Percentiles rank a stretch among this genome's conserved stretches.
Conservation (phyloP, 2,113 vertebrate genomes). For the Dicerorhinus sumatrensis region DNA sequence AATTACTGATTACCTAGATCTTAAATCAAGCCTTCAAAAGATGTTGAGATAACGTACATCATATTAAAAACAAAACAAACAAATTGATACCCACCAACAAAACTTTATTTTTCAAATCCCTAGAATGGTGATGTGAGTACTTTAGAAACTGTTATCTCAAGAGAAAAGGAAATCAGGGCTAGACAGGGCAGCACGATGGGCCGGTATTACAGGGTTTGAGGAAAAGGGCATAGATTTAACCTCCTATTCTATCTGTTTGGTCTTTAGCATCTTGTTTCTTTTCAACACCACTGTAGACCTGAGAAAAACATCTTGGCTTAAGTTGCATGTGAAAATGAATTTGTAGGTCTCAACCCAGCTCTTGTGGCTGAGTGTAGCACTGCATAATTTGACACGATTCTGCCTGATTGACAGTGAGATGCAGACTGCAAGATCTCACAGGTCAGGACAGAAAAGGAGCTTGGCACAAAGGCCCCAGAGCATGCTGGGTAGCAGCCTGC, state of each 20-base stretch:
- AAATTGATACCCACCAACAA: constrained; percentile 11
- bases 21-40: constrained; percentile 48
- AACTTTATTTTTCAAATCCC: not conserved
- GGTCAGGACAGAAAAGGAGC: constrained; percentile 57
- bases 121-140: not conserved
- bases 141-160: not conserved
- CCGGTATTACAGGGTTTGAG: not conserved
- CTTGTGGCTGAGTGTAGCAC: constrained; percentile 50
- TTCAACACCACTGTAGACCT: constrained; percentile 42
- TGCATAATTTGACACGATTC: constrained; percentile 66
- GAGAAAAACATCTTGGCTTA: constrained; percentile 71
- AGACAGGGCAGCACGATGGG: not conserved
- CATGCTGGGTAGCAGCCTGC: not conserved
- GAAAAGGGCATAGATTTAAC: not conserved
- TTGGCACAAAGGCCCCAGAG: constrained; percentile 41
- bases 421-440: constrained; percentile 53
- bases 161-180: not conserved
- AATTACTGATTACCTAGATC: constrained; percentile 40
- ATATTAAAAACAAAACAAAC: not conserved
- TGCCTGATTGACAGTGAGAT: constrained; percentile 72
- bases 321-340: constrained; percentile 74
- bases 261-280: constrained; percentile 43
- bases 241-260: constrained; percentile 27
- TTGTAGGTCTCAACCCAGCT: constrained; percentile 66
- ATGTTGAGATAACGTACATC: not conserved